Evolutionary conservation across 2,113 vertebrate species (phyloP), one percentile per base, ranked within the genome.

Genomic region (Nycticebus coucang): DNA sequence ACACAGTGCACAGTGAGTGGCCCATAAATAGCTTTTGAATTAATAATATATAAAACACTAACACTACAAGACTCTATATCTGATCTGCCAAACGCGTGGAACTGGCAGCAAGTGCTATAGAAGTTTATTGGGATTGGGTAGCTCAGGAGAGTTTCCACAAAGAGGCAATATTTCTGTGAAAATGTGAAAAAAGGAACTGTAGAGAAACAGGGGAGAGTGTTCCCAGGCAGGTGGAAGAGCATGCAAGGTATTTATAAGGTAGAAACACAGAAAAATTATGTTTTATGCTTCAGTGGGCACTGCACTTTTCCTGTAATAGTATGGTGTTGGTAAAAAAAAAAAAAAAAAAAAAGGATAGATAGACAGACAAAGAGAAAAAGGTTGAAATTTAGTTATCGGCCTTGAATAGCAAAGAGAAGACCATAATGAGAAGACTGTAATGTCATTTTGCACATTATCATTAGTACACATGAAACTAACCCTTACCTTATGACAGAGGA

Each of bases 41-140:
- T 35, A 93, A 89, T 64, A 81, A 79, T 75, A 53, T 45, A 53
- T 33, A 91, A 64, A 91, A 82, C 64, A 85, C 24, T 87, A 93
- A 77, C 72, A 83, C 74, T 62, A 82, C 24, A 79, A 90, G 50
- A 64, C 28, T 55, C 41, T 84, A 10, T 82, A 57, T 82, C 55
- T 96, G 68, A 69, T 60, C 77, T 78, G 30, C 18, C 55, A 89
- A 93, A 86, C 28, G 21, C 7, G 14, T 75, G 19, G 68, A 41
- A 81, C 57, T 64, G 35, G 7, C 22, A 80, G 17, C 22, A 78
- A 18, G 28, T 78, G 7, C 17, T 97, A 1, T 50, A n/a, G 64
- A 55, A 79, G 33, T 81, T 87, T 57, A 18, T 10, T 79, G 69
- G 37, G 55, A 41, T 18, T 41, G 50, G 3, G 17, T 69, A 59